Evolutionary conservation across 2,113 vertebrate species (phyloP).

Genomic region (Ceyx cyanopectus): DNA sequence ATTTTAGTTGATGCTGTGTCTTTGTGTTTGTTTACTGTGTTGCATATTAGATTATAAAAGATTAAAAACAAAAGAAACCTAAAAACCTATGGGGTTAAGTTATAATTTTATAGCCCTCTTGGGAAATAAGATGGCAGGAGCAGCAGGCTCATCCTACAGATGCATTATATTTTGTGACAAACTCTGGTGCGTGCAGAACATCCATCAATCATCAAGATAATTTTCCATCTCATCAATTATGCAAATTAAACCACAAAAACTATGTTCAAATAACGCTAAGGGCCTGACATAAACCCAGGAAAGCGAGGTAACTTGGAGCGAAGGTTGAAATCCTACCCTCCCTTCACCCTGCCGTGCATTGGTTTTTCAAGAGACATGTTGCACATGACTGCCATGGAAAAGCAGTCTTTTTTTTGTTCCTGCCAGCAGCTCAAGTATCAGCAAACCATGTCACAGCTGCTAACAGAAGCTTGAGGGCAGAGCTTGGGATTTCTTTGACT

Average conservation of each 20-base stretch:
- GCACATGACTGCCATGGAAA: accelerated
- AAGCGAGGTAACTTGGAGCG: slow-evolving; percentile 33
- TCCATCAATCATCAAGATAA: slow-evolving; percentile 75
- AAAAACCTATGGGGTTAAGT: slow-evolving; percentile 29
- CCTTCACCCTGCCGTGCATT: background rate
- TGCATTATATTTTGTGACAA: slow-evolving; percentile 63
- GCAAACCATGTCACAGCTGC: background rate
- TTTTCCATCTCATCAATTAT: slow-evolving; percentile 79
- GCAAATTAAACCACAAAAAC: slow-evolving; percentile 75
- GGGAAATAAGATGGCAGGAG: slow-evolving; percentile 56
- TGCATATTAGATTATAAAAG: background rate
- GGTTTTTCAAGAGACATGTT: background rate
- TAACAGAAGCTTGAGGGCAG: background rate
- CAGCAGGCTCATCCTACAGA: slow-evolving; percentile 49
- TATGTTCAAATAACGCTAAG: slow-evolving; percentile 63
- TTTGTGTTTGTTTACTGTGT: background rate
- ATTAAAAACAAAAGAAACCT: slow-evolving; percentile 39
- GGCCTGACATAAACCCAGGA: slow-evolving; percentile 67
- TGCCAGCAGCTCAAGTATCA: background rate
- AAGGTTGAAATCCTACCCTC: slow-evolving; percentile 49
- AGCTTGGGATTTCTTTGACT: background rate
- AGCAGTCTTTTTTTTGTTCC: background rate
- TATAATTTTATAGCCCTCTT: slow-evolving; percentile 48
- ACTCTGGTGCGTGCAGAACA: slow-evolving; percentile 53
- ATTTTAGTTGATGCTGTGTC: slow-evolving; percentile 9